Percentiles rank a stretch among this genome's conserved stretches.
Conservation (phyloP, 2,113 vertebrate species). For the Ploceus nigricollis region DNA sequence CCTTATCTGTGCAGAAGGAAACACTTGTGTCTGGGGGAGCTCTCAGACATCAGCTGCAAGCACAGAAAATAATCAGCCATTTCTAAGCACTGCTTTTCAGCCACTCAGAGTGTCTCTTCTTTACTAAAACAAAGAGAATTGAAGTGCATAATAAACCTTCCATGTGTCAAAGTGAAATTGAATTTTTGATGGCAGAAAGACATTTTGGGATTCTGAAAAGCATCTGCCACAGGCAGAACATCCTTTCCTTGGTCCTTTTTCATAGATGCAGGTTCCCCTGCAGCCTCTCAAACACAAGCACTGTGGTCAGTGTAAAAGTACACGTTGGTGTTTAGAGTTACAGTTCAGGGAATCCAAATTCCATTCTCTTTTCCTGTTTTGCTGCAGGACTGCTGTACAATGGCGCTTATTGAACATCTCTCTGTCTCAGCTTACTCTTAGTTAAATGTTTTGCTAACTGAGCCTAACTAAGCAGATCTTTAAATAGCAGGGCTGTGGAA, state of each 20-base stretch:
- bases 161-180: neutral
- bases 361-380: neutral
- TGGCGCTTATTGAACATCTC: neutral
- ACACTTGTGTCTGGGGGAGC: neutral
- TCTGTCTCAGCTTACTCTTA: neutral
- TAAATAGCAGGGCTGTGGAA: neutral
- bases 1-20: neutral
- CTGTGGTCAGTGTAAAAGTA: neutral
- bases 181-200: neutral
- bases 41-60: neutral
- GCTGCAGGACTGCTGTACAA: neutral
- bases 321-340: fast-evolving
- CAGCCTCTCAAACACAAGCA: neutral
- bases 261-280: neutral
- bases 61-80: neutral
- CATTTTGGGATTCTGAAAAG: neutral
- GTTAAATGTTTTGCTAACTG: neutral
- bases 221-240: neutral
- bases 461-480: neutral
- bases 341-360: neutral
- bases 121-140: neutral
- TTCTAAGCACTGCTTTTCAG: neutral
- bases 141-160: neutral
- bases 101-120: neutral
- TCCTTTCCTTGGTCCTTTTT: neutral